A percentile compares a stretch with the other conserved stretches of the same genome.
These are phyloP conservation scores for Dascillus cervinus DNA, from an alignment of 2,888 invertebrate species.

Conservation along the genomic window DNA sequence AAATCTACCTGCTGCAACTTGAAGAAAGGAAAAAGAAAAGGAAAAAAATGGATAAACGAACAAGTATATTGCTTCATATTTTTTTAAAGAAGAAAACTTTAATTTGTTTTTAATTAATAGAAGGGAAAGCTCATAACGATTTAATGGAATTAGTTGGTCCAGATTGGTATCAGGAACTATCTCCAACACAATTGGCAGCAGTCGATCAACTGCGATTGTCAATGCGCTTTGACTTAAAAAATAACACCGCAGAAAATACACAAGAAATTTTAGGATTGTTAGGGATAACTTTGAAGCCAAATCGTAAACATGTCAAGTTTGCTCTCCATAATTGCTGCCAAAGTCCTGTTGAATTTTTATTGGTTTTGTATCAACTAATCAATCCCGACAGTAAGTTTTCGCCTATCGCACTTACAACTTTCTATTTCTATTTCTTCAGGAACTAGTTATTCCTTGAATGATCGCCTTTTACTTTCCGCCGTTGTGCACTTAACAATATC, in stretches of 20 bases:
- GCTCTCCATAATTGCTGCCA: constrained; percentile 31
- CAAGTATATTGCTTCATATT: too few relatives aligned
- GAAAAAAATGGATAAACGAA: constrained; percentile 3
- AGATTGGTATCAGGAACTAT: constrained; percentile 38
- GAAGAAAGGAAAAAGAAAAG: constrained; percentile 1
- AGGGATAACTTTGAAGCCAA: constrained; percentile 31
- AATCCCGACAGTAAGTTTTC: constrained; percentile 29
- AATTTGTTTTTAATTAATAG: constrained; percentile 13
- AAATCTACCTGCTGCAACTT: constrained; percentile 1
- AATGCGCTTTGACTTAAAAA: constrained; percentile 25
- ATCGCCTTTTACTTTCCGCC: constrained; percentile 36
- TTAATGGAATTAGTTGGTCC: constrained; percentile 28
- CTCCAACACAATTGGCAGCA: constrained; percentile 29
- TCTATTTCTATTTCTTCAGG: too few relatives aligned
- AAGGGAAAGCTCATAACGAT: constrained; percentile 10
- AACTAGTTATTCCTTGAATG: constrained; percentile 33
- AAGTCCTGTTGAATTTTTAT: constrained; percentile 36
- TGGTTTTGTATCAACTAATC: constrained; percentile 34
- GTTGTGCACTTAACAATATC: constrained; percentile 36
- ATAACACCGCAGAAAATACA: constrained; percentile 24
- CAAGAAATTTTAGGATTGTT: constrained; percentile 28
- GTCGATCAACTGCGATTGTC: constrained; percentile 26
- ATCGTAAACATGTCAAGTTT: constrained; percentile 21
- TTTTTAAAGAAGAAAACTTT: too few relatives aligned
- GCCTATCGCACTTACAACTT: too few relatives aligned